Conservation (phyloP, 2,888 invertebrate species). For the Ornithoptera alexandrae region DNA sequence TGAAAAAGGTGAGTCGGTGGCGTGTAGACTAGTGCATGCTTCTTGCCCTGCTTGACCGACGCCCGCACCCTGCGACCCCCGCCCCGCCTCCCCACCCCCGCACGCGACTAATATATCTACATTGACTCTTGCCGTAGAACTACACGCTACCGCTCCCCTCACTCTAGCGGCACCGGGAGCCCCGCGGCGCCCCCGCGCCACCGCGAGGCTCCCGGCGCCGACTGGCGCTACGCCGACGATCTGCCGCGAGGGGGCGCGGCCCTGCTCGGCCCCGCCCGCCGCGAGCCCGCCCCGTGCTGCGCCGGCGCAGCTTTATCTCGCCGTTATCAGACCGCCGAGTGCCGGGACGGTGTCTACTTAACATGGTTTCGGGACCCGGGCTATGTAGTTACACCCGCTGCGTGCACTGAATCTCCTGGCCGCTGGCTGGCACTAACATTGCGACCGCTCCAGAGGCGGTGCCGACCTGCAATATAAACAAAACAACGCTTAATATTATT, state of each 20-base stretch:
- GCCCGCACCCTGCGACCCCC: conserved; percentile 40
- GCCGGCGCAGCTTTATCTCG: conserved; percentile 33
- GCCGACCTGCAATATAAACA: too few species aligned
- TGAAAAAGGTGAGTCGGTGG: conserved; percentile 81
- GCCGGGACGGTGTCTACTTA: conserved; percentile 1
- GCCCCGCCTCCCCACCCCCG: conserved; percentile 38
- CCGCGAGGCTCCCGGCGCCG: not conserved
- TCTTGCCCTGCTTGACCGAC: conserved; percentile 45
- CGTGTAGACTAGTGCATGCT: conserved; percentile 78
- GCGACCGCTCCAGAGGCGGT: not conserved
- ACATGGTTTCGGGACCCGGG: conserved; percentile 20
- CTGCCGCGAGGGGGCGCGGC: not conserved
- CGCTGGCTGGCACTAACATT: not conserved
- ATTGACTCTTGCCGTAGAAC: conserved; percentile 57
- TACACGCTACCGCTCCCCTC: conserved; percentile 77
- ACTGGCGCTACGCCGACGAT: not conserved
- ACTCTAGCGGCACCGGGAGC: conserved; percentile 45
- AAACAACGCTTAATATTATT: too few species aligned
- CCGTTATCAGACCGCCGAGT: conserved; percentile 16
- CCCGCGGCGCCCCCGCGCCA: conserved; percentile 10
- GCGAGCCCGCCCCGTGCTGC: conserved; percentile 37
- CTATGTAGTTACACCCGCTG: too few species aligned
- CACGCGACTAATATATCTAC: conserved; percentile 35
- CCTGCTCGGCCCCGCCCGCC: conserved; percentile 9
- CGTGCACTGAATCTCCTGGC: too few species aligned